Evolutionary conservation across 2,888 invertebrate genomes (phyloP), one percentile per base, ranked within the genome.

Genomic region (Hedychridium roseum): DNA sequence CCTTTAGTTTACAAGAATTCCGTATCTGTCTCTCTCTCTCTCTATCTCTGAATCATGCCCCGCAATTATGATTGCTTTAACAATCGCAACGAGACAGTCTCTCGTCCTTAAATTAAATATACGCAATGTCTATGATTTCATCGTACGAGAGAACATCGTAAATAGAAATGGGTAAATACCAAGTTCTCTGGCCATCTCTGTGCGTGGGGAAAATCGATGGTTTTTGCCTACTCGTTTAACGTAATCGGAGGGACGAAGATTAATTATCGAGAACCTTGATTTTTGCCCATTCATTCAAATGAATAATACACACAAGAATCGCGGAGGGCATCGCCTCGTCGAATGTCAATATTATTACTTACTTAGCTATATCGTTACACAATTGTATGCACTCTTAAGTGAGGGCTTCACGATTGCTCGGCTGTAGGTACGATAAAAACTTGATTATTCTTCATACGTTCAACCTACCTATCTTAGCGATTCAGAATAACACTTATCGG

Each of bases 341-440:
- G n/a, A n/a, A n/a, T n/a, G n/a, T n/a, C n/a, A n/a, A n/a, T n/a
- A n/a, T n/a, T n/a, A n/a, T n/a, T n/a, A n/a, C n/a, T n/a, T n/a
- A n/a, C n/a, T n/a, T n/a, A n/a, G n/a, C 47, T 49, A 35, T 41
- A 53, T 61, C 62, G 47, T 46, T 55, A 47, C 39, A 35, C 51
- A 49, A 50, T 52, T 46, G 54, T 60, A 56, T 57, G 58, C 43
- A 63, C 54, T 62, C 53, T 64, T 58, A 57, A 63, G 66, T 64
- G 64, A 64, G 64, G 64, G 54, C 59, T 57, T 61, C 51, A 54
- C 59, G 54, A 48, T 54, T 61, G 36, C 49, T 50, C 37, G 15
- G 53, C 42, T 46, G 54, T 56, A 45, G 49, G 51, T 37, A 41
- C 39, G 47, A 54, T 57, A 42, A 56, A 50, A 36, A 49, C 28